A percentile compares a stretch with the other conserved stretches of the same genome.
These are phyloP conservation scores for Strix uralensis DNA, from an alignment of 2,113 vertebrate species.

Conservation along the genomic window DNA sequence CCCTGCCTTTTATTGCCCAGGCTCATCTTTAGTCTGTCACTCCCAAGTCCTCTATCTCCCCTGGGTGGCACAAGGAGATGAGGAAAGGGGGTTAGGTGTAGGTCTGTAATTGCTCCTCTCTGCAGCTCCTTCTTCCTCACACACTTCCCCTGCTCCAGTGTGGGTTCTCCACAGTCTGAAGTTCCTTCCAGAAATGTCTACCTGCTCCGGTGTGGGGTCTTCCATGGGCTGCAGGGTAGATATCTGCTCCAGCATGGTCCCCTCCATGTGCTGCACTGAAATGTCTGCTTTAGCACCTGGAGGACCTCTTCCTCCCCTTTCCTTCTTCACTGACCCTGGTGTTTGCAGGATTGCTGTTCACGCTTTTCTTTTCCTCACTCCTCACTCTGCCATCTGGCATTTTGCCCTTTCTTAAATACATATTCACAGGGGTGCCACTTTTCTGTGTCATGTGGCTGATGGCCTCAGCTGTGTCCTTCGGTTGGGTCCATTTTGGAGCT, in stretches of 20 bases:
- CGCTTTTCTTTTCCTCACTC: not conserved
- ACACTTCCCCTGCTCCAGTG: not conserved
- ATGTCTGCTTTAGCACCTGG: not conserved
- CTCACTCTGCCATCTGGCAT: not conserved
- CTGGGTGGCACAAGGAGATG: not conserved
- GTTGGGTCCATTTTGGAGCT: not conserved
- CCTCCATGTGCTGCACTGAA: not conserved
- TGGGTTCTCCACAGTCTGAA: not conserved
- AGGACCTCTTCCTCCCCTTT: not conserved
- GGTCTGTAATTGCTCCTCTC: not conserved
- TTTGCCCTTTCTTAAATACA: not conserved
- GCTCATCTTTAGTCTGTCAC: not conserved
- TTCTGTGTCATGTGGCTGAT: not conserved
- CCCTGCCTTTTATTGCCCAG: not conserved
- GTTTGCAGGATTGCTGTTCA: not conserved
- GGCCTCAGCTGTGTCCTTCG: not conserved
- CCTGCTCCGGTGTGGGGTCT: not conserved
- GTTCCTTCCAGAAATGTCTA: not conserved
- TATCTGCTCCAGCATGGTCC: not conserved
- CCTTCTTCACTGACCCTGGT: not conserved
- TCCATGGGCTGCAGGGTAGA: not conserved
- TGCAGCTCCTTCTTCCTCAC: not conserved
- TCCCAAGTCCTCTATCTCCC: not conserved
- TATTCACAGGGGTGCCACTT: not conserved
- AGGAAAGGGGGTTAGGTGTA: not conserved